Percentiles rank a stretch among this genome's conserved stretches.
Evolutionary conservation across 2,888 invertebrate genomes (phyloP).

Genomic region (Drosophila putrida): DNA sequence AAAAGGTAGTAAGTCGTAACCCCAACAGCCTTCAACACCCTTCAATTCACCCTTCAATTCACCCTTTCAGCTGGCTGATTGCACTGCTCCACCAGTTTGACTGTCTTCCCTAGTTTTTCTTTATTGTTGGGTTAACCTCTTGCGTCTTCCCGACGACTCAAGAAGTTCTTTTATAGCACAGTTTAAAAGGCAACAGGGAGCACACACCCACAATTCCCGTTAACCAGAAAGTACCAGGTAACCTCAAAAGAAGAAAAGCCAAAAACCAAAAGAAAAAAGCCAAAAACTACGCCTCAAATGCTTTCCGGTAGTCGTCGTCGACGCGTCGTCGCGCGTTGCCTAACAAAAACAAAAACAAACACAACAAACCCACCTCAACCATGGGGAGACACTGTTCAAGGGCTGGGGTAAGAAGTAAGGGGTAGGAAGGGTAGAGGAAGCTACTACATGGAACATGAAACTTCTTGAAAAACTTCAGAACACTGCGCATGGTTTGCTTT

Average conservation of each 20-base stretch:
- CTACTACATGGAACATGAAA: conserved; percentile 55
- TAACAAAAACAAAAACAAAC: conserved; percentile 59
- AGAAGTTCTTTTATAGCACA: conserved; percentile 49
- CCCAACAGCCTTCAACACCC: conserved; percentile 3
- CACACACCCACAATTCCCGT: conserved; percentile 48
- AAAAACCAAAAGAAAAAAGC: conserved; percentile 26
- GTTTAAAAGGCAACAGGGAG: conserved; percentile 37
- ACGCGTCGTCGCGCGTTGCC: conserved; percentile 28
- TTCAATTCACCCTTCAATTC: no score
- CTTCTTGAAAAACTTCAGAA: conserved; percentile 70
- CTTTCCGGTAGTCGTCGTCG: conserved; percentile 57
- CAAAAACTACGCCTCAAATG: conserved; percentile 68
- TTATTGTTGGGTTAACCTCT: conserved; percentile 2
- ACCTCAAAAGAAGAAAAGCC: conserved; percentile 53
- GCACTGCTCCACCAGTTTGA: conserved; percentile 71
- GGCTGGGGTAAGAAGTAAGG: not conserved
- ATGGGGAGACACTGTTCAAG: conserved; percentile 12
- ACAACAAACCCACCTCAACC: conserved; percentile 29
- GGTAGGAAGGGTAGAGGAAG: conserved; percentile 4
- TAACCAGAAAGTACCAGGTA: conserved; percentile 51
- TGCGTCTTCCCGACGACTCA: not conserved
- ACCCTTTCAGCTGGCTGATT: conserved; percentile 4
- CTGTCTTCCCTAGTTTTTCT: conserved; percentile 40
- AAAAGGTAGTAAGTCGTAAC: not conserved
- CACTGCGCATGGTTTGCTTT: conserved; percentile 76